These are phyloP conservation scores for Trididemnum clinides DNA, from an alignment of 23 tunicate species.

Conservation along the genomic window DNA sequence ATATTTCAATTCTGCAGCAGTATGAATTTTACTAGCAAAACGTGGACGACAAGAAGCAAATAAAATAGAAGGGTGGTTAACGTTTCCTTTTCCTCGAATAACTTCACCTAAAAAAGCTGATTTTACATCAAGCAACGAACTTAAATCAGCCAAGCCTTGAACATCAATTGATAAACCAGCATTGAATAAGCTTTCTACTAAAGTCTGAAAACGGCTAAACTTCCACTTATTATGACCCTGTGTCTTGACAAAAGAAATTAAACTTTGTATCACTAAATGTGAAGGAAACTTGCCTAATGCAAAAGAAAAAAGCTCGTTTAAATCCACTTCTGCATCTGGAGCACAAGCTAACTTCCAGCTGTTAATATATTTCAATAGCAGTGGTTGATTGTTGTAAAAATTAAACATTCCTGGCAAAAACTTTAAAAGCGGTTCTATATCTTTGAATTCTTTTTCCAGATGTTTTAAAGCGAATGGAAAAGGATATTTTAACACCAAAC, in stretches of 20 bases:
- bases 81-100: no score
- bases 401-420: no score
- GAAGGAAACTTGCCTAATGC: no score
- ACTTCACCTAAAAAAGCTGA: neutral
- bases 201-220: neutral
- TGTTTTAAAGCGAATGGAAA: neutral
- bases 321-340: neutral
- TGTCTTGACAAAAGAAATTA: neutral
- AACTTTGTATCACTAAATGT: neutral
- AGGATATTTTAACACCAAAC: neutral
- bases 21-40: no score
- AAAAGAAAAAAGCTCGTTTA: no score
- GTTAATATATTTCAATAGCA: no score
- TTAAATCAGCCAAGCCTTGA: neutral
- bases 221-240: neutral
- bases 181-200: neutral
- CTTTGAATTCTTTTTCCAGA: no score
- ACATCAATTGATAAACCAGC: neutral
- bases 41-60: no score
- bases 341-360: neutral
- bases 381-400: no score
- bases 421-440: neutral
- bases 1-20: no score
- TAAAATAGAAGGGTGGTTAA: no score
- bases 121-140: neutral